phyloP scores from a whole-genome alignment of 2,113 vertebrate genomes.

The Alouatta palliata region DNA sequence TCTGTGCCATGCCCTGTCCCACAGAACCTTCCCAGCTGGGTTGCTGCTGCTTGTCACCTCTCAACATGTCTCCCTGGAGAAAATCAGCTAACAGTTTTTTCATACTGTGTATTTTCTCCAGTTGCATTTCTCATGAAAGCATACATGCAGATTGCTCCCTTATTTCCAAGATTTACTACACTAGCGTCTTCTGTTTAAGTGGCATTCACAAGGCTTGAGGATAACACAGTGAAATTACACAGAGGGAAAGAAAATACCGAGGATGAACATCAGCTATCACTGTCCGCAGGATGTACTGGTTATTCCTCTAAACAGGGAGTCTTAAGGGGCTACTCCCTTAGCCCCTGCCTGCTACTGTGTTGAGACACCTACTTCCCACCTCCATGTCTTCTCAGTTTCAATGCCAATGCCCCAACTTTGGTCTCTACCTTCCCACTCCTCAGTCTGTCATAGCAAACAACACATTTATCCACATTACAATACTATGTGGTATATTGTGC shows the following conservation, averaged over 20 bases:
- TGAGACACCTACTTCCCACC: too few species aligned
- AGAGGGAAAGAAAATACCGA: not conserved
- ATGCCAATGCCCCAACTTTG: not conserved
- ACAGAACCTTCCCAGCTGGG: not conserved
- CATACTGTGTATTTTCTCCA: not conserved
- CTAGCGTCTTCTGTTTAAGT: not conserved
- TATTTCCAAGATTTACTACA: not conserved
- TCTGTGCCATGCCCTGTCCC: not conserved
- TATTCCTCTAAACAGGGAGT: not conserved
- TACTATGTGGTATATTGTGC: not conserved
- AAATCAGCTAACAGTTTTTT: not conserved
- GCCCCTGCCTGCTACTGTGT: not conserved
- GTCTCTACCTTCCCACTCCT: not conserved
- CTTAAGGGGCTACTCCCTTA: not conserved
- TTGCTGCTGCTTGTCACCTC: not conserved
- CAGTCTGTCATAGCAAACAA: not conserved
- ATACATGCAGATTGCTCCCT: not conserved
- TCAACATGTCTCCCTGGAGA: not conserved
- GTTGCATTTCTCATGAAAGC: not conserved
- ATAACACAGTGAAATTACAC: not conserved
- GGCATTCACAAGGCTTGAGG: not conserved
- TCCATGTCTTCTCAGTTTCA: not conserved
- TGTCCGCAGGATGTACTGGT: not conserved
- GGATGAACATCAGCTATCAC: not conserved
- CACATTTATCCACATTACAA: not conserved